These are phyloP conservation scores for Ceramica pisi DNA, from an alignment of 2,888 invertebrate species.

Conservation along the genomic window DNA sequence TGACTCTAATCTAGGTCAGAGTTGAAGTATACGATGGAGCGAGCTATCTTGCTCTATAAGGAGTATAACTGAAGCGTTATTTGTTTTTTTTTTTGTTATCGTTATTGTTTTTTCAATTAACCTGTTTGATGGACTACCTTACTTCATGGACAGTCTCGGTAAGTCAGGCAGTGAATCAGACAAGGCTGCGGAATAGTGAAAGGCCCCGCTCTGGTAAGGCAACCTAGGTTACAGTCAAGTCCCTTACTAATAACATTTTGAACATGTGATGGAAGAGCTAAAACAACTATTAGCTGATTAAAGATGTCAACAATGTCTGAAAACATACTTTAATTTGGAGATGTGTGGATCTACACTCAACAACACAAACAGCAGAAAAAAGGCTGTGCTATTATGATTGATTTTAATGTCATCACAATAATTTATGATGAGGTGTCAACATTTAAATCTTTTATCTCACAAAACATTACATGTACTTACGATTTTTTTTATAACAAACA, in stretches of 20 bases:
- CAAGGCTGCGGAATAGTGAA: neutral
- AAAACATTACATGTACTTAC: neutral
- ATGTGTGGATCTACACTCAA: neutral
- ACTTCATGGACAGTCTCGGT: neutral
- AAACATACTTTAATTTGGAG: no score
- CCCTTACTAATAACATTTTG: neutral
- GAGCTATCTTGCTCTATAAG: neutral
- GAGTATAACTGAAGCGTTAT: neutral
- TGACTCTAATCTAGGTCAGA: no score
- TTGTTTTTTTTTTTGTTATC: neutral
- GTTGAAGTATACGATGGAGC: no score
- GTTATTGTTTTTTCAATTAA: neutral
- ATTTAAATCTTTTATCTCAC: neutral
- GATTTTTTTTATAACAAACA: neutral
- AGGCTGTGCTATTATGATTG: neutral
- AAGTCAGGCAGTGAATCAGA: neutral
- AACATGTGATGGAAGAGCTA: neutral
- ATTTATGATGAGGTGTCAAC: slow-evolving; percentile 49
- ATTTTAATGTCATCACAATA: slow-evolving; percentile 9
- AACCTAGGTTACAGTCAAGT: neutral
- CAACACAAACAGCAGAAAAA: neutral
- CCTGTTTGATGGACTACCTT: neutral
- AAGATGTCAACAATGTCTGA: no score
- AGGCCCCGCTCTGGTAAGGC: neutral
- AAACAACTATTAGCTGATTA: slow-evolving; percentile 14